phyloP scores from a whole-genome alignment of 2,113 vertebrate species.

The Thermophis baileyi region DNA sequence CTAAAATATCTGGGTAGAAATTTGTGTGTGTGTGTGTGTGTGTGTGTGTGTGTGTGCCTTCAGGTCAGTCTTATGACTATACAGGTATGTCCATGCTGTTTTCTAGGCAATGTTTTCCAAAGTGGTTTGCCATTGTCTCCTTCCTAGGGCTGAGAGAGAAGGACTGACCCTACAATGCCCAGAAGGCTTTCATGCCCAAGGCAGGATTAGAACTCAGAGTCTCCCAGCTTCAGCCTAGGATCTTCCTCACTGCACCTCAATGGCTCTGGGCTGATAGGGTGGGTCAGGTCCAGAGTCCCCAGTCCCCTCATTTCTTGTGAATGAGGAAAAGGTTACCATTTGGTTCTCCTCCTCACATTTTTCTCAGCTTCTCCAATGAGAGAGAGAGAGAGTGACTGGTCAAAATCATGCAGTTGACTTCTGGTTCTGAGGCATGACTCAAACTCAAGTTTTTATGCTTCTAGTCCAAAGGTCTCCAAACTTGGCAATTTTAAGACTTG shows the following conservation, averaged over 20 bases:
- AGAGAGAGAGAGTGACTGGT: not conserved
- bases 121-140: not conserved
- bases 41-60: not conserved
- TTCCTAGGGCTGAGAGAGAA: not conserved
- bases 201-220: not conserved
- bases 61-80: not conserved
- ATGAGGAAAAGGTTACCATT: not conserved
- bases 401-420: not conserved
- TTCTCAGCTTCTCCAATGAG: not conserved
- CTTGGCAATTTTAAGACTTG: not conserved
- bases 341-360: not conserved
- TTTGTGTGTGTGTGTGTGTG: not conserved
- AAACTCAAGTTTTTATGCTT: not conserved
- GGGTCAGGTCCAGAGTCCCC: not conserved
- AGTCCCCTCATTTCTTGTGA: not conserved
- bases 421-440: not conserved
- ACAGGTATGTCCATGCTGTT: not conserved
- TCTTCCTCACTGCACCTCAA: not conserved
- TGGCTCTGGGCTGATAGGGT: not conserved
- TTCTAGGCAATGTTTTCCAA: not conserved
- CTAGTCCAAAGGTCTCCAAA: not conserved
- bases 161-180: not conserved
- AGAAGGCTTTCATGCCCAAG: not conserved
- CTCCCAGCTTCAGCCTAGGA: not conserved
- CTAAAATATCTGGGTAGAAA: conserved; percentile 1